Percentiles rank a stretch among this genome's conserved stretches.
These are phyloP conservation scores for Ceratotherium simum DNA, from an alignment of 2,113 vertebrate genomes.

Conservation along the genomic window DNA sequence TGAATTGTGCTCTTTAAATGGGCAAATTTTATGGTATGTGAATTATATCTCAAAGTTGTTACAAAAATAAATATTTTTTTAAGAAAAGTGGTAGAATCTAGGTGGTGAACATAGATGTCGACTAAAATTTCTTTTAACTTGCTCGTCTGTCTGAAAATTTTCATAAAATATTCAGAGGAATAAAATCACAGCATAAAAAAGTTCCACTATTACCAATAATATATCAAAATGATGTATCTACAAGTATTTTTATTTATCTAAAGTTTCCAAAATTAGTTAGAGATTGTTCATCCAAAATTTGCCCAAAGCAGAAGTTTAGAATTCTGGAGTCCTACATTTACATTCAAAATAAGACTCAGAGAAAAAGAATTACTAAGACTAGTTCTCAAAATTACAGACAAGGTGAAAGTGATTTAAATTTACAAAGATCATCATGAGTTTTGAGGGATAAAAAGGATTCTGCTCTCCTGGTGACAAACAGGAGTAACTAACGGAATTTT, in stretches of 20 bases:
- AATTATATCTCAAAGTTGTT: background rate
- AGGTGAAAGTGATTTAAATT: background rate
- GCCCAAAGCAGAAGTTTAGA: background rate
- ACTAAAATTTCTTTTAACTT: slow-evolving; percentile 40
- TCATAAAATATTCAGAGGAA: background rate
- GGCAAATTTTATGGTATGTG: background rate
- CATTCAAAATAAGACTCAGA: background rate
- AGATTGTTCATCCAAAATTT: background rate
- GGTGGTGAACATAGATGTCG: too few relatives aligned
- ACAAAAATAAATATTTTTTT: background rate
- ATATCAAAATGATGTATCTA: background rate
- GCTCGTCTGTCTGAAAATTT: background rate
- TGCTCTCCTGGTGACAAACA: background rate
- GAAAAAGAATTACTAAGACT: background rate
- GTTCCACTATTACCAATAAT: background rate
- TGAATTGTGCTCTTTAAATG: background rate
- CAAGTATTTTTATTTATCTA: background rate
- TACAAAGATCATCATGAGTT: background rate
- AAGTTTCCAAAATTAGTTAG: slow-evolving; percentile 1
- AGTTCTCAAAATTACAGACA: slow-evolving; percentile 20
- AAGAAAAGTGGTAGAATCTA: background rate
- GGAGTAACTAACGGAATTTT: background rate
- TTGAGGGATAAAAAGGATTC: background rate
- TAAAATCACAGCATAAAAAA: background rate
- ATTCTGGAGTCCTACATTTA: background rate